Evolutionary conservation across 2,797 vertebrate genomes (phyloP), one percentile per base, ranked within the genome.

Genomic region (Enoplosus armatus): DNA sequence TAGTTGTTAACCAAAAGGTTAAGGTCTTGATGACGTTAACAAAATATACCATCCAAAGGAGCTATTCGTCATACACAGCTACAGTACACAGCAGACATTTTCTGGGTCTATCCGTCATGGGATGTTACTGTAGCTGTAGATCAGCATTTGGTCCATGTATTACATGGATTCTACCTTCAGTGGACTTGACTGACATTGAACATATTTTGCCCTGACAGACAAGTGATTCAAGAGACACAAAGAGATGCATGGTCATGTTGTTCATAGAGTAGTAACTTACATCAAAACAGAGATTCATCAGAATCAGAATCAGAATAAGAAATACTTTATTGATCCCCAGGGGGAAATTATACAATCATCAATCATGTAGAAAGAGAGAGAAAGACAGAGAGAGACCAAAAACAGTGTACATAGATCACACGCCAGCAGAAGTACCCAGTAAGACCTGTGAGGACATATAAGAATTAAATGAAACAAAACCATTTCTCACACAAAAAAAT

Each of bases 381-480:
- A 41, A 16, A 54, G 7, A 33, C 8, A 20, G 20, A 18, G 33
- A 16, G 15, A 9, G 64, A 41, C 18, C 18, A 29, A 39, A 20
- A 62, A 47, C 33, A 47, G 26, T 54, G 16, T 72, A 27, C 64
- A 48, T 12, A 3, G 24, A 4, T 48, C 29, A 45, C 26, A 67
- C 47, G 20, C 53, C 24, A 55, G 51, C 4, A 41, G 24, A 61
- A 41, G 4, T 22, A 27, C 5, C 51, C 47, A 47, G 15, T 31
- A 16, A 43, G 67, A 47, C 31, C 43, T 62, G 31, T 20, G 11
- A 61, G 51, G 26, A 31, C 18, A n/a, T 33, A 45, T 37, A n/a
- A n/a, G 55, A 61, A 55, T 29, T 4, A 24, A 37, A 61, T 43
- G 8, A 29, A 74, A 71, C 9, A 56, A 80, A 76, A 51, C 5